Base-by-base conservation (phyloP, 2,797 vertebrate species). In the Octomys mimax region DNA sequence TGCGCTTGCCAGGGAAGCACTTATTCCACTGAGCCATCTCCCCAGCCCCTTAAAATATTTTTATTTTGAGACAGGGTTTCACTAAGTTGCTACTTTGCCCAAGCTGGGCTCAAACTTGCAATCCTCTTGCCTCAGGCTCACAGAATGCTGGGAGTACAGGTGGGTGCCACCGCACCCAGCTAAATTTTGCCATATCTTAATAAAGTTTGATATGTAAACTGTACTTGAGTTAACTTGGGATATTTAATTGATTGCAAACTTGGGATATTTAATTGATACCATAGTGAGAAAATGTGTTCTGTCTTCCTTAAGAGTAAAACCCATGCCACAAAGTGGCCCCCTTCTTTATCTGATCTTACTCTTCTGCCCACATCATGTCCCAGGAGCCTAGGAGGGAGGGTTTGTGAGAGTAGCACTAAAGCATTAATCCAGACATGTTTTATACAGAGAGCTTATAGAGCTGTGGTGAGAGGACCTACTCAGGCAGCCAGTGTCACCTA, bases 401-500 rank as follows among this genome's bases (percentile, higher is more conserved):
- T 61, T 86, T 94, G 66, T 14, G 79, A 83, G 71, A 81, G 57
- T 52, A 73, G 73, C 52, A 95, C 59, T 84, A 89, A 84, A 54
- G 26, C 6, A 13, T 88, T 64, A 54, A 83, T 90, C 84, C 64
- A 87, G 93, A 77, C n/a, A 52, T 75, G 39, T 16, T 75, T 92
- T 75, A 33, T 22, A 52, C 13, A 84, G 28, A 9, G 2, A 13
- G 22, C 36, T 14, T 89, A 80, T 90, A 68, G 57, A 83, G 62
- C 82, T 83, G 4, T 10, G 22, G 22, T 61, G 52, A 81, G 68
- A 95, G 42, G 78, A 36, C 73, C 87, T 66, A 49, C 19, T 85
- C 85, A 54, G 19, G 73, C 36, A 92, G 26, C 71, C 39, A 66
- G 24, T 18, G 16, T 94, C 68, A 84, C 33, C 73, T 95, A 49